Percentiles rank a stretch among this genome's conserved stretches.
Conservation (phyloP, 2,113 vertebrate species). For the Ammodramus savannarum region DNA sequence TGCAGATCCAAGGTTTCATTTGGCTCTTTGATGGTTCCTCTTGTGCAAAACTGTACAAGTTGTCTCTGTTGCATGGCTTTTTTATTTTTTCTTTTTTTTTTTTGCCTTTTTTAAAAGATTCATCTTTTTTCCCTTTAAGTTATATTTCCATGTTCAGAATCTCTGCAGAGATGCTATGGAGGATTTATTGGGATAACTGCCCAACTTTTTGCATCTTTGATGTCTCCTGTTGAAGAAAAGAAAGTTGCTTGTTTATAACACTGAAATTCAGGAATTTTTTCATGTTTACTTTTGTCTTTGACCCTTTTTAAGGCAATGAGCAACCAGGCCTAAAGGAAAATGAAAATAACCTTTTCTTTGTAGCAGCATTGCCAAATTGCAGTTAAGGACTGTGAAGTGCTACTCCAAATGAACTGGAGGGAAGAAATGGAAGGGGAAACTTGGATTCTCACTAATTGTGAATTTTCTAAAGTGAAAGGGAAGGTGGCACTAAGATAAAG, state of each 20-base stretch:
- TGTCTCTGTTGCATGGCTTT: not conserved
- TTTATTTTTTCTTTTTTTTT: not conserved
- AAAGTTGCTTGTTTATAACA: not conserved
- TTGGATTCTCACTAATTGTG: not conserved
- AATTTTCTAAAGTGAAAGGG: not conserved
- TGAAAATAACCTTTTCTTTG: not conserved
- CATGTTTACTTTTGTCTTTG: not conserved
- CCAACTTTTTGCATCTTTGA: not conserved
- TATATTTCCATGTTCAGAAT: not conserved
- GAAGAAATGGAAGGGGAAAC: not conserved
- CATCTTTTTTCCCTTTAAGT: accelerated
- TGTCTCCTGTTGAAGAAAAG: not conserved
- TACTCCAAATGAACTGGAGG: not conserved
- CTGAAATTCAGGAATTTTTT: not conserved
- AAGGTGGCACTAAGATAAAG: not conserved
- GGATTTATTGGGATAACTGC: not conserved
- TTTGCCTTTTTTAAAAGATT: not conserved
- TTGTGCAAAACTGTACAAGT: not conserved
- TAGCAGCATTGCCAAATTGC: not conserved
- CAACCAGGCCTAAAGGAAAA: not conserved
- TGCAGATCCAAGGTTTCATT: not conserved
- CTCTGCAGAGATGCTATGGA: not conserved
- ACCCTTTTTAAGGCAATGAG: not conserved
- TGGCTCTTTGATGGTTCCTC: not conserved
- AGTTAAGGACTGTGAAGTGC: not conserved